Percentiles rank a stretch among this genome's conserved stretches.
These are phyloP conservation scores for Brachypodius melanocephalos DNA, from an alignment of 2,113 vertebrate genomes.

Conservation along the genomic window DNA sequence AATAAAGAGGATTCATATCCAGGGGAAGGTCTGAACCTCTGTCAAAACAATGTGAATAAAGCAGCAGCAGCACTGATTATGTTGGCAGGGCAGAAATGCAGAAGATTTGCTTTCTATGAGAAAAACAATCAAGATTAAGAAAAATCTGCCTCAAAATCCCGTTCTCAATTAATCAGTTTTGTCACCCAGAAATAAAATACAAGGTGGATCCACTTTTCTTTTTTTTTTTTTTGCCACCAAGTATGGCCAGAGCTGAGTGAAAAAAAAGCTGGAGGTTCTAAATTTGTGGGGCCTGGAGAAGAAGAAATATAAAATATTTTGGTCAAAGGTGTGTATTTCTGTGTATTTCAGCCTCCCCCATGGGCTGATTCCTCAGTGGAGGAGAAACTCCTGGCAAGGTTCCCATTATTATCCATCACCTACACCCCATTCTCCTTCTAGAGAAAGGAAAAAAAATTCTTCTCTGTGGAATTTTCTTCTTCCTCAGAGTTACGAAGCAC, in stretches of 20 bases:
- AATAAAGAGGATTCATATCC: not conserved
- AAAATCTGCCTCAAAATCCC: not conserved
- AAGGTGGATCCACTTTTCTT: not conserved
- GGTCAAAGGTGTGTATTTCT: not conserved
- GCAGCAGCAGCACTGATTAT: not conserved
- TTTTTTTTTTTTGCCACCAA: not conserved
- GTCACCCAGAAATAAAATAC: not conserved
- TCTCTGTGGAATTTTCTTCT: not conserved
- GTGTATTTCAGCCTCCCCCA: not conserved
- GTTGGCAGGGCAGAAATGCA: conserved; percentile 12
- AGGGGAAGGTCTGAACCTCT: not conserved
- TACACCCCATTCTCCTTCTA: not conserved
- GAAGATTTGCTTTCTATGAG: not conserved
- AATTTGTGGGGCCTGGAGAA: not conserved
- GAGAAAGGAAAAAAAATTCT: too few species aligned
- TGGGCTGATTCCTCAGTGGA: not conserved
- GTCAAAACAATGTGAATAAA: not conserved
- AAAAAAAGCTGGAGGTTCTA: not conserved
- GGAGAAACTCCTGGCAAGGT: not conserved
- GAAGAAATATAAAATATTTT: not conserved
- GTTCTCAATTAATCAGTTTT: not conserved
- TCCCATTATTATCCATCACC: not conserved
- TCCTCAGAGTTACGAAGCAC: not conserved
- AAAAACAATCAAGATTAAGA: not conserved
- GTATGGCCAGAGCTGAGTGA: not conserved